These are phyloP conservation scores for Scaptomyza tumidula DNA, from an alignment of 2,888 invertebrate genomes.

Conservation along the genomic window DNA sequence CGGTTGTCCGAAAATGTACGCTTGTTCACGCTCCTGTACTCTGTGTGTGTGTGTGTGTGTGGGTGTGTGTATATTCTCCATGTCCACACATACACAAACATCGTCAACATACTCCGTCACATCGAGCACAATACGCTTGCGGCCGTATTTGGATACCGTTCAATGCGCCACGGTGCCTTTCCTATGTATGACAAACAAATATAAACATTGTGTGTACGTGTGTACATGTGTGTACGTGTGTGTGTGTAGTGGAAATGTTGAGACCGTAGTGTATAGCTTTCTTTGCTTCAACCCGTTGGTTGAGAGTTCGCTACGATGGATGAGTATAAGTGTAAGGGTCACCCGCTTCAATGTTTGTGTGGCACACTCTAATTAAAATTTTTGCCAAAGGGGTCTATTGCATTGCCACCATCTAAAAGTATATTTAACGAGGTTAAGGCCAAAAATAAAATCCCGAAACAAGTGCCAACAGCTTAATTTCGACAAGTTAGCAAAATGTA, in stretches of 20 bases:
- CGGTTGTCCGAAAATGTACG: conserved; percentile 47
- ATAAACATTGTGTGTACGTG: conserved; percentile 54
- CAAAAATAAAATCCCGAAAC: conserved; percentile 38
- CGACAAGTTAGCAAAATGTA: conserved; percentile 61
- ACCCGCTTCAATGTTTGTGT: conserved; percentile 58
- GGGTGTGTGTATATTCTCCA: conserved; percentile 4
- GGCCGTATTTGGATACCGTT: conserved; percentile 74
- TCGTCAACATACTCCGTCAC: conserved; percentile 17
- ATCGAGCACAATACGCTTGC: conserved; percentile 60
- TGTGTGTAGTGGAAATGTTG: conserved; percentile 42
- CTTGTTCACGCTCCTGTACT: conserved; percentile 44
- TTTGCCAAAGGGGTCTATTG: conserved; percentile 47
- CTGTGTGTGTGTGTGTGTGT: background rate
- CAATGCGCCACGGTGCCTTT: conserved; percentile 71
- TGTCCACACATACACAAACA: conserved; percentile 19
- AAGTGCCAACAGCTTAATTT: conserved; percentile 63
- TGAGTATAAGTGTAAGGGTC: conserved; percentile 23
- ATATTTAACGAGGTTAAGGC: conserved; percentile 54
- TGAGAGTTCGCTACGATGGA: background rate
- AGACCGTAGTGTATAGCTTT: conserved; percentile 62
- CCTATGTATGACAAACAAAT: conserved; percentile 77
- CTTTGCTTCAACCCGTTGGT: conserved; percentile 25
- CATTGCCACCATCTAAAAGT: conserved; percentile 25
- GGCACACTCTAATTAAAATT: conserved; percentile 76
- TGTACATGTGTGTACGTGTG: conserved; percentile 21